Evolutionary conservation across 2,113 vertebrate genomes (phyloP), one percentile per base, ranked within the genome.

Genomic region (Nothocercus nigrocapillus): DNA sequence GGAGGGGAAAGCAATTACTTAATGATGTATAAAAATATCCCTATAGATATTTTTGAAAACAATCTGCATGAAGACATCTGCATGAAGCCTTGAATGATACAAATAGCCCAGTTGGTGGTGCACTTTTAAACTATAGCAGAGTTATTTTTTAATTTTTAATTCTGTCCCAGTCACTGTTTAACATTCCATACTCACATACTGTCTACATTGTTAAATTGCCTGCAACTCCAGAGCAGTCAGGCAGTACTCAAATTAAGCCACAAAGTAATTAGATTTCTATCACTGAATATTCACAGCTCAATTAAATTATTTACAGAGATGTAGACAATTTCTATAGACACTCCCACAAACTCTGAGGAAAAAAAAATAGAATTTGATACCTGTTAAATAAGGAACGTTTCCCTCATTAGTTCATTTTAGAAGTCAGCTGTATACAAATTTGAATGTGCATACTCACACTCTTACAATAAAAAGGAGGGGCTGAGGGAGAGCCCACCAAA

Each of bases 291-390:
- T 97, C 98, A 97, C 97, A 98, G 95, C 97, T 98, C 97, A 97
- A 97, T 98, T 98, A 98, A 97, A 96, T 97, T 97, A 97, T 98
- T 98, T 98, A 98, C 96, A 97, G 96, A 97, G 90, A 97, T 97
- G 95, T 94, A 97, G 82, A 92, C 88, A 90, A 92, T 70, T 98
- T 97, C 95, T 97, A 95, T 91, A 97, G 88, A 91, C 61, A 72
- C 40, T 90, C 74, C 88, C 77, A 53, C 88, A 96, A 97, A 97
- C 69, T 90, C 82, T 95, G 96, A 91, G 90, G 96, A 96, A 91
- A 91, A 97, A 96, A 95, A 92, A 86, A 96, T 93, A 68, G 16
- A 92, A 89, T 72, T 94, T 91, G 54, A 95, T 42, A 3, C 32
- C 3, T 70, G 4, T 80, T 82, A 83, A 90, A 73, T 19, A 34